These are phyloP conservation scores for Pyrochroa serraticornis DNA, from an alignment of 2,888 invertebrate species.

Conservation along the genomic window DNA sequence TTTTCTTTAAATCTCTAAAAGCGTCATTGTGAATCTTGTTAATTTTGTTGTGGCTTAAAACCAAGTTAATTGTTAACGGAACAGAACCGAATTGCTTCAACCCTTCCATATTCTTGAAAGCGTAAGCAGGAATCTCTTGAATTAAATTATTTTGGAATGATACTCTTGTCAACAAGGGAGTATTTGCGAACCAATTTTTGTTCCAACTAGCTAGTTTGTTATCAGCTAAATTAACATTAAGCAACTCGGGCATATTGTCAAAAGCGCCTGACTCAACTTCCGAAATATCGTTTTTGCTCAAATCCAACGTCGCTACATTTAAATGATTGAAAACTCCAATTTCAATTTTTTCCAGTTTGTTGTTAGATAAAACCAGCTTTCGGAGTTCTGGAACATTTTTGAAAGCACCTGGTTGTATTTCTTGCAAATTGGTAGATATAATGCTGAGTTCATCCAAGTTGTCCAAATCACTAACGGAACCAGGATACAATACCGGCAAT, in stretches of 20 bases:
- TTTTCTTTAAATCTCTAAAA: conserved; percentile 38
- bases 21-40: conserved; percentile 36
- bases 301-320: conserved; percentile 34
- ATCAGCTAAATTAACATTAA: conserved; percentile 41
- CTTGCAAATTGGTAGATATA: conserved; percentile 31
- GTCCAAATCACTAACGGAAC: conserved; percentile 39
- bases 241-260: conserved; percentile 35
- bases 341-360: conserved; percentile 37
- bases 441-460: conserved; percentile 42
- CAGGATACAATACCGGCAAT: conserved; percentile 40
- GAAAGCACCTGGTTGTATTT: conserved; percentile 39
- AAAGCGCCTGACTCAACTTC: conserved; percentile 35
- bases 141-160: conserved; percentile 44
- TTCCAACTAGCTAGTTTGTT: conserved; percentile 41
- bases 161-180: conserved; percentile 39
- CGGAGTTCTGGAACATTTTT: conserved; percentile 35
- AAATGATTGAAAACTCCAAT: conserved; percentile 40
- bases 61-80: conserved; percentile 37
- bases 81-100: conserved; percentile 36
- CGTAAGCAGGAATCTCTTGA: conserved; percentile 35
- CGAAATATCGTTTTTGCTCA: conserved; percentile 37
- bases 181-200: conserved; percentile 42
- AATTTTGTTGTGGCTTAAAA: conserved; percentile 45
- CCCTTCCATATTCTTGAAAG: conserved; percentile 41
- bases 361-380: conserved; percentile 31